Evolutionary conservation across 2,888 invertebrate genomes (phyloP).

Genomic region (Acleris cristana): DNA sequence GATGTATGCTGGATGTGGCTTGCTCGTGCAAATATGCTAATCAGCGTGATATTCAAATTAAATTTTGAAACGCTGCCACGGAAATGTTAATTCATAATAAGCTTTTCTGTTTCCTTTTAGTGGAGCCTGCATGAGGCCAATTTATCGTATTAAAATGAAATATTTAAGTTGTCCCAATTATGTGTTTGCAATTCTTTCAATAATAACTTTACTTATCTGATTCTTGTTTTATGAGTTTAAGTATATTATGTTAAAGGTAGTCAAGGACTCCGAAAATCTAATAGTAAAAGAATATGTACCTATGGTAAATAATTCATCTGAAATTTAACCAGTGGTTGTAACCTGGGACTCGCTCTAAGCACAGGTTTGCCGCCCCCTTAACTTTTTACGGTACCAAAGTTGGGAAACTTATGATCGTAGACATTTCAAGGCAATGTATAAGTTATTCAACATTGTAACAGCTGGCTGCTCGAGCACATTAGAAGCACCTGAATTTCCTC

Average conservation of each 20-base stretch:
- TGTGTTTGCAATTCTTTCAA: too few species aligned
- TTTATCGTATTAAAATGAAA: neutral
- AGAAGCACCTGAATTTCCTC: constrained; percentile 28
- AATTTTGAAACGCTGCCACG: constrained; percentile 8
- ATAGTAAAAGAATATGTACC: too few species aligned
- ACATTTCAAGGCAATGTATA: neutral
- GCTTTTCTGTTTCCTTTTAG: neutral
- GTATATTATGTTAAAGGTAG: too few species aligned
- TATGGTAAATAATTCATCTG: too few species aligned
- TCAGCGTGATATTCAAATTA: constrained; percentile 12
- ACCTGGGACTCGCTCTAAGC: too few species aligned
- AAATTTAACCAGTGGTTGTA: too few species aligned
- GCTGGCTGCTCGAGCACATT: constrained; percentile 10
- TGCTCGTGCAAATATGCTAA: constrained; percentile 22
- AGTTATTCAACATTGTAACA: constrained; percentile 23
- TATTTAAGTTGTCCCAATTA: too few species aligned
- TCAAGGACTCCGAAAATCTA: too few species aligned
- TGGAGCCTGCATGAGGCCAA: neutral
- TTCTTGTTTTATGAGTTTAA: too few species aligned
- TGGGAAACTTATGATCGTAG: neutral
- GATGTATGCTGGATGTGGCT: constrained; percentile 13
- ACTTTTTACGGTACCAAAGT: neutral
- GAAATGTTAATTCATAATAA: neutral
- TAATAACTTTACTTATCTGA: too few species aligned
- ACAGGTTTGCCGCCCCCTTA: too few species aligned